These are phyloP conservation scores for Eumacrocentrus americanus DNA, from an alignment of 2,888 invertebrate genomes.

Conservation along the genomic window DNA sequence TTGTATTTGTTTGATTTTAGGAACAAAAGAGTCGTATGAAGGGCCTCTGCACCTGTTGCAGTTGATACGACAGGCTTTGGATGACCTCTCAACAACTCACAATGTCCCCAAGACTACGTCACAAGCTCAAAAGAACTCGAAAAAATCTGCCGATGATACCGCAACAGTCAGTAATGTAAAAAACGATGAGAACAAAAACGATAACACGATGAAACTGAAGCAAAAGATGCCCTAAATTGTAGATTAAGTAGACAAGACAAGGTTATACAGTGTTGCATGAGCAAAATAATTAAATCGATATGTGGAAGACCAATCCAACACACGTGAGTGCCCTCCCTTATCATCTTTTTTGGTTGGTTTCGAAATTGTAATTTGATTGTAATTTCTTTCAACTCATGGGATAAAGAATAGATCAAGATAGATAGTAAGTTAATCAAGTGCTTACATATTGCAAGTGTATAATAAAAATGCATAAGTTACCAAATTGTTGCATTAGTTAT, in stretches of 20 bases:
- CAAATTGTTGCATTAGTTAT: not conserved
- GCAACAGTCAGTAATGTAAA: constrained; percentile 28
- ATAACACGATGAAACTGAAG: constrained; percentile 57
- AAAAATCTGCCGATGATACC: constrained; percentile 18
- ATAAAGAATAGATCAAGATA: not conserved
- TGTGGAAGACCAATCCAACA: not conserved
- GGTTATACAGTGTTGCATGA: too few relatives aligned
- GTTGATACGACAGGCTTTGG: constrained; percentile 68
- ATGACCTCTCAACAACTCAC: constrained; percentile 51
- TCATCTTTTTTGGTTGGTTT: not conserved
- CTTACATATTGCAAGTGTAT: not conserved
- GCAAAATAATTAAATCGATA: constrained; percentile 1
- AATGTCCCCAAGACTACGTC: constrained; percentile 19
- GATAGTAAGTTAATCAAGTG: not conserved
- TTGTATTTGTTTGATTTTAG: constrained; percentile 59
- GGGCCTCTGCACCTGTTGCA: constrained; percentile 68
- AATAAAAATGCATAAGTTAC: constrained; percentile 2
- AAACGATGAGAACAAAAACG: constrained; percentile 45
- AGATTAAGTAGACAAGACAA: not conserved
- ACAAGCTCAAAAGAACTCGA: constrained; percentile 24
- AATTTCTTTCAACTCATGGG: not conserved
- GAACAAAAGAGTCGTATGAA: constrained; percentile 69
- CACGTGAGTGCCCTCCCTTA: not conserved
- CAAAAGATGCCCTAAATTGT: constrained; percentile 56
- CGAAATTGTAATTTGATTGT: not conserved